These are phyloP conservation scores for Leptinotarsa juncta DNA, from an alignment of 2,888 invertebrate genomes.

Conservation along the genomic window DNA sequence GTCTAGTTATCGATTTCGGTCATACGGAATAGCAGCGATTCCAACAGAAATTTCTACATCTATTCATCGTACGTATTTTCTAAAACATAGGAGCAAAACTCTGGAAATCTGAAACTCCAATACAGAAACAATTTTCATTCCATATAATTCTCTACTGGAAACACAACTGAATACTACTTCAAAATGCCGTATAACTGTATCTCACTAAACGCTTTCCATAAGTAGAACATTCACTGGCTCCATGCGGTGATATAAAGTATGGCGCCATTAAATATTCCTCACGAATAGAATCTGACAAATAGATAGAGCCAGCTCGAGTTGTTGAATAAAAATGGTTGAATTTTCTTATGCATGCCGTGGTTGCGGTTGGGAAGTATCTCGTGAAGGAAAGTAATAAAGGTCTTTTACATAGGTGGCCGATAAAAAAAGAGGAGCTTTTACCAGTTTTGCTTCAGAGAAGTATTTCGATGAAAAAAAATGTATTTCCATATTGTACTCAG, in stretches of 20 bases:
- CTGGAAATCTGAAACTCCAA: too few species aligned
- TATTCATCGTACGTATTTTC: too few species aligned
- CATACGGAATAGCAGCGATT: too few species aligned
- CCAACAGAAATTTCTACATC: too few species aligned
- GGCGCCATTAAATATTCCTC: slow-evolving; percentile 8
- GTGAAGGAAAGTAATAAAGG: neutral
- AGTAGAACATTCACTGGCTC: slow-evolving; percentile 18
- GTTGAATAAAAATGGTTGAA: slow-evolving; percentile 1
- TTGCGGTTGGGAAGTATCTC: neutral
- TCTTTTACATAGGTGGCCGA: neutral
- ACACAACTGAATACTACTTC: slow-evolving; percentile 11
- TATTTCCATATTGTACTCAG: too few species aligned
- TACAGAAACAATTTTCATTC: too few species aligned
- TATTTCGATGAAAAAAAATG: too few species aligned
- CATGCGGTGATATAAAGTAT: slow-evolving; percentile 15
- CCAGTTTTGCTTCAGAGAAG: too few species aligned
- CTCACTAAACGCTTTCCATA: slow-evolving; percentile 10
- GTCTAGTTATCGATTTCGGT: too few species aligned
- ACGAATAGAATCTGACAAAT: neutral
- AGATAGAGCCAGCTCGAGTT: slow-evolving; percentile 6
- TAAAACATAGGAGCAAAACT: too few species aligned
- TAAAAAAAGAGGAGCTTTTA: too few species aligned
- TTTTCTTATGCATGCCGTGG: neutral
- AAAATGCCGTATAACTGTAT: slow-evolving; percentile 11
- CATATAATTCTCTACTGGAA: neutral